These are phyloP conservation scores for Xiphophorus hellerii DNA, from an alignment of 2,113 vertebrate species.

Conservation along the genomic window DNA sequence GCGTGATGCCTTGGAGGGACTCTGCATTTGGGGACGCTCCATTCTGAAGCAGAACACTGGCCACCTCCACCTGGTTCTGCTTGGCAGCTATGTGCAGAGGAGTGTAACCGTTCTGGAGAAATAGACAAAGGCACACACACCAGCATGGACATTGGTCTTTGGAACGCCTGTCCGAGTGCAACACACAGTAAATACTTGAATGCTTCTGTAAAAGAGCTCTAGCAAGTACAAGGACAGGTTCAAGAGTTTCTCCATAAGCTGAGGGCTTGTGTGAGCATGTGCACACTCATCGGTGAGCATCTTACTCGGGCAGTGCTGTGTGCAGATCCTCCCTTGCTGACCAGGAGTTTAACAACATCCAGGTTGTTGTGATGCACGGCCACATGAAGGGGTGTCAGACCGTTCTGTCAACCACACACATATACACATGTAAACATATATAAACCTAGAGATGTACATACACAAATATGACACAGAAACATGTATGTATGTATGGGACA, in stretches of 20 bases:
- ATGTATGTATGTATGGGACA: constrained; percentile 56
- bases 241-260: background rate
- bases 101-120: constrained; percentile 92
- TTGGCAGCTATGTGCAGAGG: constrained; percentile 95
- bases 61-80: constrained; percentile 95
- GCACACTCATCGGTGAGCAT: constrained; percentile 46
- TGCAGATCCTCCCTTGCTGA: constrained; percentile 91
- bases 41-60: constrained; percentile 89
- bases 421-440: constrained; percentile 50
- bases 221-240: background rate
- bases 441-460: constrained; percentile 66
- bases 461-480: constrained; percentile 44
- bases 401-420: constrained; percentile 89
- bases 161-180: background rate
- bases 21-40: constrained; percentile 89
- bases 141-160: background rate
- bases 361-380: constrained; percentile 98
- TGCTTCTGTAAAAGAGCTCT: background rate
- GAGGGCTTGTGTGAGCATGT: constrained; percentile 29
- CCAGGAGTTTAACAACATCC: constrained; percentile 93
- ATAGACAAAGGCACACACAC: constrained; percentile 25
- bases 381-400: constrained; percentile 96
- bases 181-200: constrained; percentile 9
- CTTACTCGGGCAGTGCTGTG: constrained; percentile 93
- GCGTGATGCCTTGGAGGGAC: constrained; percentile 92